phyloP scores from a whole-genome alignment of 2,113 vertebrate species.

The Oreochromis niloticus region DNA sequence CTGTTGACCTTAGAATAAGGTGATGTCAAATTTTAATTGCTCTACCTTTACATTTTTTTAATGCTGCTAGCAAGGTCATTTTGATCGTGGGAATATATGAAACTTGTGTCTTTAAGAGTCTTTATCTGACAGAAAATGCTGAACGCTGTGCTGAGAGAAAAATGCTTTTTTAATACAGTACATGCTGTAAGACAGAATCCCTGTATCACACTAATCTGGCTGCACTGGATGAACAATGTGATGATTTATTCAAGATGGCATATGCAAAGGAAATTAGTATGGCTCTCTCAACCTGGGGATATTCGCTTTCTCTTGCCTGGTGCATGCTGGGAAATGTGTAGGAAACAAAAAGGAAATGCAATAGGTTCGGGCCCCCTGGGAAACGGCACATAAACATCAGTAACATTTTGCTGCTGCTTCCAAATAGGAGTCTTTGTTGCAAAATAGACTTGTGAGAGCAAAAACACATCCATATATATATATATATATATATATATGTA shows the following conservation, averaged over 20 bases:
- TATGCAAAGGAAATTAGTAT: not conserved
- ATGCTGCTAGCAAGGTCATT: not conserved
- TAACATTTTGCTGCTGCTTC: not conserved
- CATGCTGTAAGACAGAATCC: not conserved
- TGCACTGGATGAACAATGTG: not conserved
- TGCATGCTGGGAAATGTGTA: constrained; percentile 6
- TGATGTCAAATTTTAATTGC: not conserved
- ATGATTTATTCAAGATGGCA: not conserved
- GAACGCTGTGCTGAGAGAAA: not conserved
- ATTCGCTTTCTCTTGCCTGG: not conserved
- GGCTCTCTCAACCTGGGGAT: not conserved
- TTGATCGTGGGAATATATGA: not conserved
- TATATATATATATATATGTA: not conserved
- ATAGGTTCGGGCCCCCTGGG: not conserved
- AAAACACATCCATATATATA: not conserved
- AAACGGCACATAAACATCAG: not conserved
- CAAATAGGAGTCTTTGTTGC: not conserved
- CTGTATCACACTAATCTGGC: not conserved
- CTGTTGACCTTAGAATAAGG: not conserved
- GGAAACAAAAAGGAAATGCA: not conserved
- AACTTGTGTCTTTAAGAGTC: not conserved
- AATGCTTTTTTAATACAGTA: not conserved
- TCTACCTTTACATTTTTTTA: not conserved
- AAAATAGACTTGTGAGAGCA: not conserved
- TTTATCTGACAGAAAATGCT: not conserved